phyloP scores from a whole-genome alignment of 37 sponge, comb jelly and placozoan genomes.

The Beroe ovata region DNA sequence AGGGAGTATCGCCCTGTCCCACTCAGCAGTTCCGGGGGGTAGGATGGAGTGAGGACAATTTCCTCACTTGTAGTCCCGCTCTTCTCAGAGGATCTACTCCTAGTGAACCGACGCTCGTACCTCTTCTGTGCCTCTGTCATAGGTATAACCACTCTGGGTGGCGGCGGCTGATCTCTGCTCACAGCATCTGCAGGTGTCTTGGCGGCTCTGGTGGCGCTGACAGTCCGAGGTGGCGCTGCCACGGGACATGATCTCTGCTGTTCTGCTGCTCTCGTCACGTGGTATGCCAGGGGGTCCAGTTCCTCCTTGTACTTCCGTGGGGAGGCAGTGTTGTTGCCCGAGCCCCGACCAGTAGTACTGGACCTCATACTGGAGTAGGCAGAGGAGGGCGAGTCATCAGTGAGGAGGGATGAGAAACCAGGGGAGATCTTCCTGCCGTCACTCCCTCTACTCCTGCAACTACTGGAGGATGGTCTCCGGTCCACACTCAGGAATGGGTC shows the following conservation, averaged over 20 bases:
- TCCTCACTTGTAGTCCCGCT: background rate
- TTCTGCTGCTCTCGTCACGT: background rate
- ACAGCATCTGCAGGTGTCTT: background rate
- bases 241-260: background rate
- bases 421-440: background rate
- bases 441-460: background rate
- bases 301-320: background rate
- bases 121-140: slow-evolving; percentile 55
- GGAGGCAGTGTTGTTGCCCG: background rate
- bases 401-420: background rate
- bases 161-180: background rate
- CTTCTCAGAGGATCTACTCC: background rate
- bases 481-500: background rate
- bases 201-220: slow-evolving; percentile 2
- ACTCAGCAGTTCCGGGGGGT: slow-evolving; percentile 21
- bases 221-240: background rate
- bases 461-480: background rate
- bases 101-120: slow-evolving; percentile 45
- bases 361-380: background rate
- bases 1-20: slow-evolving; percentile 16
- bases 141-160: background rate
- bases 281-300: background rate
- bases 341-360: too few species aligned
- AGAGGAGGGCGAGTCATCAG: background rate
- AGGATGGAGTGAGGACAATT: background rate